phyloP scores from a whole-genome alignment of 2,888 invertebrate species.

The Parnassius apollo region DNA sequence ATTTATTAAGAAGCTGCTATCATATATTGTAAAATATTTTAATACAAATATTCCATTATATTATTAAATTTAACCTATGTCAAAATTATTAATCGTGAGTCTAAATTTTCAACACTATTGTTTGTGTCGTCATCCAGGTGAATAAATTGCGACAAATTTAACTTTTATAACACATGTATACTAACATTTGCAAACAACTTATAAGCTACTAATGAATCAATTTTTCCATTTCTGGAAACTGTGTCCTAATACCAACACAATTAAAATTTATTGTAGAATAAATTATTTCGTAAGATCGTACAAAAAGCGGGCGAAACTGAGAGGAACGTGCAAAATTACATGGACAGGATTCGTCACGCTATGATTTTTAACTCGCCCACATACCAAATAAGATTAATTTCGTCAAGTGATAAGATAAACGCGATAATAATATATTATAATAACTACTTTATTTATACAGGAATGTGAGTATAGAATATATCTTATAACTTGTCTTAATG shows the following conservation, averaged over 20 bases:
- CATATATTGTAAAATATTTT: too few species aligned
- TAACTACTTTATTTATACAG: too few species aligned
- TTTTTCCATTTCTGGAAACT: conserved; percentile 14
- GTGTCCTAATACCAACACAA: conserved; percentile 16
- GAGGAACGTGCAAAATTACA: conserved; percentile 31
- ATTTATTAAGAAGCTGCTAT: too few species aligned
- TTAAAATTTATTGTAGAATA: conserved; percentile 32
- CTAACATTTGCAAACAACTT: conserved; percentile 3
- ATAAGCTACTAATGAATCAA: conserved; percentile 3
- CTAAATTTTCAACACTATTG: too few species aligned
- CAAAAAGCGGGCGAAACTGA: conserved; percentile 13
- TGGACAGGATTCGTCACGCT: conserved; percentile 33
- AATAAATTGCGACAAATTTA: conserved; percentile 2
- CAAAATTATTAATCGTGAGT: too few species aligned
- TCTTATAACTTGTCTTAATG: too few species aligned
- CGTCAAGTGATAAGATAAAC: conserved; percentile 1
- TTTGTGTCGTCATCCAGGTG: too few species aligned
- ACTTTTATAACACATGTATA: conserved; percentile 1
- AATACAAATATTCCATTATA: too few species aligned
- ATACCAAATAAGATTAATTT: conserved; percentile 7
- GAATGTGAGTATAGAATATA: too few species aligned
- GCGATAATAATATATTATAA: not conserved
- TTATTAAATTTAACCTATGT: too few species aligned
- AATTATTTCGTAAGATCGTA: conserved; percentile 33
- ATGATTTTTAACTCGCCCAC: conserved; percentile 36